These are phyloP conservation scores for Anser cygnoides DNA, from an alignment of 2,113 vertebrate genomes.

Conservation along the genomic window DNA sequence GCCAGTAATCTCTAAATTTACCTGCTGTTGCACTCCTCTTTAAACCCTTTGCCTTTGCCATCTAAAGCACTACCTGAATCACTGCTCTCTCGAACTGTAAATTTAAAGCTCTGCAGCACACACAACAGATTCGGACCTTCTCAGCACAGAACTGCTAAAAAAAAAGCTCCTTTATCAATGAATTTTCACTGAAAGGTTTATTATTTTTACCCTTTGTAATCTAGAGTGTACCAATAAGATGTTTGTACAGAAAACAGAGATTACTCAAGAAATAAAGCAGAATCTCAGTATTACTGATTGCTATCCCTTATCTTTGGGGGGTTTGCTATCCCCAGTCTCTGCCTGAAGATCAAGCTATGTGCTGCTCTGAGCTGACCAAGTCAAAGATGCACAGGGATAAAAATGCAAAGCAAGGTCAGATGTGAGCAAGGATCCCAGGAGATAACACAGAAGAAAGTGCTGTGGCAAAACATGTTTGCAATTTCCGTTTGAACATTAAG, in stretches of 20 bases:
- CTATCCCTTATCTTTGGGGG: not conserved
- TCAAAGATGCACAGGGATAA: not conserved
- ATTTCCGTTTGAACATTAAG: not conserved
- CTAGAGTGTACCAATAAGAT: not conserved
- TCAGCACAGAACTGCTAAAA: not conserved
- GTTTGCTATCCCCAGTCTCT: not conserved
- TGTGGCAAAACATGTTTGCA: not conserved
- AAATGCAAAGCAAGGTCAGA: constrained; percentile 23
- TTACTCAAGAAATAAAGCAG: not conserved
- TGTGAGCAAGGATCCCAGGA: not conserved
- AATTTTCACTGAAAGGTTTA: not conserved
- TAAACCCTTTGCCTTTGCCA: not conserved
- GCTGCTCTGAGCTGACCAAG: not conserved
- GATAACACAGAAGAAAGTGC: not conserved
- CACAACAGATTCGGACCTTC: not conserved
- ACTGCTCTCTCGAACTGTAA: not conserved
- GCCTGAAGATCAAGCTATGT: not conserved
- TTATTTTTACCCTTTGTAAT: not conserved
- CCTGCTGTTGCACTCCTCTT: not conserved
- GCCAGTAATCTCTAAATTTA: not conserved
- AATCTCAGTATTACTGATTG: not conserved
- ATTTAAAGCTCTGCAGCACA: not conserved
- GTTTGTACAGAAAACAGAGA: not conserved
- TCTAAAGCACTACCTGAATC: not conserved
- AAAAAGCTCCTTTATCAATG: not conserved